Evolutionary conservation across 2,797 vertebrate species (phyloP).

Genomic region (Helostoma temminkii): DNA sequence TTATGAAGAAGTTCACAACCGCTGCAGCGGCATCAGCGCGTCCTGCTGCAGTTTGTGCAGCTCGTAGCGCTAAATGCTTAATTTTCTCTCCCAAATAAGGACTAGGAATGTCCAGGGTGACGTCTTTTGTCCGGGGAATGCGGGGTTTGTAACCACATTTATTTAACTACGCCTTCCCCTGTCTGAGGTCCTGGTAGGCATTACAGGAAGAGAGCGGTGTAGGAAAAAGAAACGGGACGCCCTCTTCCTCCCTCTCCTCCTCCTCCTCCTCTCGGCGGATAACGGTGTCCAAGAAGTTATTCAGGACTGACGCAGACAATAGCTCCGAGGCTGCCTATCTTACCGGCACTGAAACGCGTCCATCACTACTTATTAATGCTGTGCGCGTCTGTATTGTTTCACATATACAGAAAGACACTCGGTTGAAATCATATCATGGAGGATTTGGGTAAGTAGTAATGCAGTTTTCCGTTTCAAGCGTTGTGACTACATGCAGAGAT

Average conservation of each 20-base stretch:
- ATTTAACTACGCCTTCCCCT: constrained; percentile 75
- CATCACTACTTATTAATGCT: constrained; percentile 59
- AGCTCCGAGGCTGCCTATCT: constrained; percentile 31
- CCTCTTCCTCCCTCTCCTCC: constrained; percentile 58
- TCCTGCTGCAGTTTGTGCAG: neutral
- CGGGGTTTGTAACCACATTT: constrained; percentile 70
- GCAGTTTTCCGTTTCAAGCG: constrained; percentile 31
- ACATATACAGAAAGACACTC: constrained; percentile 41
- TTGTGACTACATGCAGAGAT: constrained; percentile 54
- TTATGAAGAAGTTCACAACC: neutral
- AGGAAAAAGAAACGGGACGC: constrained; percentile 71
- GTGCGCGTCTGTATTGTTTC: constrained; percentile 10
- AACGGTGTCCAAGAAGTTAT: constrained; percentile 82
- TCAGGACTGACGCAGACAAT: constrained; percentile 70
- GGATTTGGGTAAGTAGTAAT: constrained; percentile 81
- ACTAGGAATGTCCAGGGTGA: constrained; percentile 83
- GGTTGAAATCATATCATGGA: constrained; percentile 77
- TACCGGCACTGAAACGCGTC: constrained; percentile 17
- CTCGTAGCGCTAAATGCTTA: constrained; percentile 16
- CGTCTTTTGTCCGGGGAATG: constrained; percentile 73
- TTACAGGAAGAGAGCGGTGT: constrained; percentile 75
- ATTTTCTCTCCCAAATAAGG: constrained; percentile 84
- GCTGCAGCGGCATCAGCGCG: constrained; percentile 1
- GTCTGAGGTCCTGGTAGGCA: constrained; percentile 65
- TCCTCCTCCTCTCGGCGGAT: constrained; percentile 74